Percentiles rank a stretch among this genome's conserved stretches.
Conservation (phyloP, 1,140 invertebrate genomes). For the Frieseomelitta varia region DNA sequence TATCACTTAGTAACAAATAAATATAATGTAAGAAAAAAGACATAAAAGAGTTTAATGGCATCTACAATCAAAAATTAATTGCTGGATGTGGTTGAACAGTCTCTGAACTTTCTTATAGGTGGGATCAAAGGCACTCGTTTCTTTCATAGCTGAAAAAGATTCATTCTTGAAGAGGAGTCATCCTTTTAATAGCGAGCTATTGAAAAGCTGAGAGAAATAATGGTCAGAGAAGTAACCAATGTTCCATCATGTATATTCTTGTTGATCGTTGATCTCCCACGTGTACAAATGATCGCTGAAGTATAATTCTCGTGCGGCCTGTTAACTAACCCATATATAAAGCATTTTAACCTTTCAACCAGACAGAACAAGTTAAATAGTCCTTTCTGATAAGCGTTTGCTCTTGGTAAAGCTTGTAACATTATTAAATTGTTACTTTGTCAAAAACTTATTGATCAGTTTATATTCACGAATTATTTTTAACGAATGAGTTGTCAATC, state of each 20-base stretch:
- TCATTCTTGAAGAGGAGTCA: constrained; percentile 37
- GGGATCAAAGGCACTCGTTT: constrained; percentile 24
- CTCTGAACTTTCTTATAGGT: constrained; percentile 19
- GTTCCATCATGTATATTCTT: constrained; percentile 42
- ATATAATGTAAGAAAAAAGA: neutral
- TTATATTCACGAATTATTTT: neutral
- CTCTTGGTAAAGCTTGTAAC: neutral
- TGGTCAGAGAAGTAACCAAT: constrained; percentile 32
- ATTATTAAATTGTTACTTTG: constrained; percentile 7
- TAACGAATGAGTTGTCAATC: neutral
- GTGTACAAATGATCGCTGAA: constrained; percentile 43
- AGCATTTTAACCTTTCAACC: constrained; percentile 43
- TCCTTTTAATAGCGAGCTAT: constrained; percentile 36
- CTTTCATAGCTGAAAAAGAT: constrained; percentile 29
- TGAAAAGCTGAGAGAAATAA: constrained; percentile 29
- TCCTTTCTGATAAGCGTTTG: constrained; percentile 1
- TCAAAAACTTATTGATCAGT: neutral
- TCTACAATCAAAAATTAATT: constrained; percentile 43
- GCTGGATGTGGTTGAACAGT: constrained; percentile 6
- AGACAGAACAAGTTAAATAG: constrained; percentile 19
- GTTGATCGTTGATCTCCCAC: constrained; percentile 41
- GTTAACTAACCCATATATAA: constrained; percentile 34
- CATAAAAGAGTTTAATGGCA: neutral
- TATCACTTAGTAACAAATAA: neutral
- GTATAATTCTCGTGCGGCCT: constrained; percentile 25